A percentile compares a stretch with the other conserved stretches of the same genome.
Conservation (phyloP, 2,888 invertebrate species). For the Kryphioiulus occultus region DNA sequence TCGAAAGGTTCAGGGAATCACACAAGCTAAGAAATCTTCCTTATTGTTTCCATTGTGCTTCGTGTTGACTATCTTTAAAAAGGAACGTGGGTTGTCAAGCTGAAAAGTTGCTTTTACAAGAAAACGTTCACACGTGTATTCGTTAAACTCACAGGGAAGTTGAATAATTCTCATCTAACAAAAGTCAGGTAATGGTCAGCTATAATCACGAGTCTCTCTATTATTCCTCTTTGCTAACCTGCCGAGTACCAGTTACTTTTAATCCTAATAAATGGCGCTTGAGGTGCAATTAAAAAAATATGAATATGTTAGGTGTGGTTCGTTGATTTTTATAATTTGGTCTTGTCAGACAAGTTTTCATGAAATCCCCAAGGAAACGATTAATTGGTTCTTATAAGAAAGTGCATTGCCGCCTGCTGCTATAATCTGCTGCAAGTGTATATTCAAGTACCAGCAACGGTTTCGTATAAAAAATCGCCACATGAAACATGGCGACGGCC, state of each 20-base stretch:
- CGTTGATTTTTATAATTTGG: conserved; percentile 2
- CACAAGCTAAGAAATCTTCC: neutral
- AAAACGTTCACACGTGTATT: neutral
- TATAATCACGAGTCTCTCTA: neutral
- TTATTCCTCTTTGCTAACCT: neutral
- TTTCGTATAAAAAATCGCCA: neutral
- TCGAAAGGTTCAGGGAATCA: neutral
- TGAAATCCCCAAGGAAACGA: conserved; percentile 1
- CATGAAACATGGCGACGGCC: conserved; percentile 6
- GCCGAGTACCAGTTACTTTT: neutral
- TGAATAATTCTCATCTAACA: neutral
- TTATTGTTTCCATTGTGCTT: neutral
- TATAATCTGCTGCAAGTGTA: neutral
- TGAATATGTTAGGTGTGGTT: neutral
- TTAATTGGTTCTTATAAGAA: neutral
- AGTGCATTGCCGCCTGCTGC: conserved; percentile 1
- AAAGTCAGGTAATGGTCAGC: neutral
- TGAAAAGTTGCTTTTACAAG: neutral
- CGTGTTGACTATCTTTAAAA: neutral
- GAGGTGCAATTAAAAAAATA: neutral
- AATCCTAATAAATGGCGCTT: neutral
- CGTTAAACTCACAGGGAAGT: neutral
- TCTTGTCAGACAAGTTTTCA: conserved; percentile 18
- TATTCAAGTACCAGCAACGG: neutral
- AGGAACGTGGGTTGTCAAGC: neutral